Evolutionary conservation across 2,797 vertebrate genomes (phyloP), one percentile per base, ranked within the genome.

Genomic region (Pteronotus mesoamericanus): DNA sequence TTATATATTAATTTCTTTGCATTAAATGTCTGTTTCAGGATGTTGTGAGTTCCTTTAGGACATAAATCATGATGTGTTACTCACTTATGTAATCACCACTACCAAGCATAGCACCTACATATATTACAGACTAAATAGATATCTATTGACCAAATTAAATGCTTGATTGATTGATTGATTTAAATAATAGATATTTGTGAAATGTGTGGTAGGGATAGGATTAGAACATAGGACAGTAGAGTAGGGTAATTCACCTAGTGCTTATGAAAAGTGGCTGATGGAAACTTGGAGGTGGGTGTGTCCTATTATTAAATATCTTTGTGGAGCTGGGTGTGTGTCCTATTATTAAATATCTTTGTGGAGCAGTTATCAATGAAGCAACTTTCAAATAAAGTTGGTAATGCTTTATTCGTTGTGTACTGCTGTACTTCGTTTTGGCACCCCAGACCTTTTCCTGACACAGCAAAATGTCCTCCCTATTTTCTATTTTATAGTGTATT

Each of bases 321-420:
- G n/a, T 89, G 48, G 44, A 53, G 19, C 3, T n/a, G n/a, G n/a
- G n/a, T n/a, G 6, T 82, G 64, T 79, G 32, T 55, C 51, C 32
- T 93, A 19, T 88, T 95, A 78, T 7, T 91, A 51, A 92, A 84
- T 95, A 74, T 44, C 42, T 86, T 87, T 86, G n/a, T 89, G 48
- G 44, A 53, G 19, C 3, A 55, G 37, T 64, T 91, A 89, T 10
- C 48, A 82, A n/a, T 86, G 46, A 92, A 90, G 80, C 34, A 86
- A 66, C 42, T 79, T 93, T 61, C 64, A 89, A 75, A 61, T 74
- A 66, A 86, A 89, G 9, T 85, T 88, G 39, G 46, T 83, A 72
- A 86, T 51, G 24, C 14, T 32, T 75, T 39, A 92, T 48, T 96
- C 32, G 37, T 79, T 78, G 44, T 19, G 9, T 7, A 32, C 15